Evolutionary conservation across 2,113 vertebrate species (phyloP), one percentile per base, ranked within the genome.

Genomic region (Sula dactylatra): DNA sequence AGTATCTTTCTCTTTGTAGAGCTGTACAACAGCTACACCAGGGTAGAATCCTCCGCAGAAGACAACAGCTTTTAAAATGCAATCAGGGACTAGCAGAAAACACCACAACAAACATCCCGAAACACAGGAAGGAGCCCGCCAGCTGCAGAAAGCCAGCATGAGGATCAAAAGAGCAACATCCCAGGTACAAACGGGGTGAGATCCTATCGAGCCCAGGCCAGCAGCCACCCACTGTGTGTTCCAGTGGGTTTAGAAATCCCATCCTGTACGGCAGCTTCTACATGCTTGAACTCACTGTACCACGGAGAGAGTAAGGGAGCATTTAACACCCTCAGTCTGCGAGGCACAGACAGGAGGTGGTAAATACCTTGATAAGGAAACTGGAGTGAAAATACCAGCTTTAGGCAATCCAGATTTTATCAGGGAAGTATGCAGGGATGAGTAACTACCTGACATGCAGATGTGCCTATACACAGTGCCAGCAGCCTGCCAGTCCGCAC

Each of bases 321-420:
- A 5, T 87, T 93, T 82, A 91, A 89, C 72, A 89, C 80, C 36
- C 52, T 78, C 19, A 34, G 86, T 92, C 94, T 97, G 88, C 73
- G 89, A 94, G 83, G 86, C 65, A 93, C 83, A 97, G 90, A 89
- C 83, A 79, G 83, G 73, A 97, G 97, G 89, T 95, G 86, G 95
- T 95, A 95, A 95, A 97, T 94, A 97, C 92, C 86, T 93, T 94
- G 97, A 97, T 97, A 97, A 97, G 97, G 93, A 94, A 94, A 94
- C 94, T 94, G 66, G 88, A 97, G 92, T 89, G 95, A 96, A 97
- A 96, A 96, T 89, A 94, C 88, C 83, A 80, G 96, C 95, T 97
- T 96, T 95, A 96, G 96, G 96, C 96, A 91, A 96, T 95, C 93
- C 81, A 97, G 95, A 95, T 97, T 93, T 97, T 97, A 96, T 97